A percentile compares a stretch with the other conserved stretches of the same genome.
Conservation (phyloP, 2,888 invertebrate species). For the Neoitamus cyanurus region DNA sequence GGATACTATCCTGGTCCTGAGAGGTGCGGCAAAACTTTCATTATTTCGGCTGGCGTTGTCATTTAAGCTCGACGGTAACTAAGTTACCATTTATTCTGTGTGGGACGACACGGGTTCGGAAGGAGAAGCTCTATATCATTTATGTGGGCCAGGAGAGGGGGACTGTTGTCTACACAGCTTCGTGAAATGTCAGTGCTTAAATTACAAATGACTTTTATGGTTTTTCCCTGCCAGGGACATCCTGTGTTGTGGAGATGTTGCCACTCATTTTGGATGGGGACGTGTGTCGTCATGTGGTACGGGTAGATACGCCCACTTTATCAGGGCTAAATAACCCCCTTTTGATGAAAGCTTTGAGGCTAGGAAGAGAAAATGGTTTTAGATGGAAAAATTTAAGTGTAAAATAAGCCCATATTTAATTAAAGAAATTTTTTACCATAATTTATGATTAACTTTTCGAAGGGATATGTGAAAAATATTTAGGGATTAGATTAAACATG, state of each 20-base stretch:
- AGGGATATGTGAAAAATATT: neutral
- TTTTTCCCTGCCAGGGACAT: neutral
- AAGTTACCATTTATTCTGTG: conserved; percentile 9
- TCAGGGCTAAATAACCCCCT: neutral
- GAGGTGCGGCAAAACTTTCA: conserved; percentile 4
- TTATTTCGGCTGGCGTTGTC: conserved; percentile 2
- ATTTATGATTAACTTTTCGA: neutral
- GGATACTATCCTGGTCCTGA: neutral
- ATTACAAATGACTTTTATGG: conserved; percentile 21
- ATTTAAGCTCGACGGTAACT: conserved; percentile 2
- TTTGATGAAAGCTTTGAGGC: neutral
- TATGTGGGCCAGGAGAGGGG: neutral
- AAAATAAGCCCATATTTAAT: neutral
- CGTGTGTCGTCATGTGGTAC: neutral
- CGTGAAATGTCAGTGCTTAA: conserved; percentile 8
- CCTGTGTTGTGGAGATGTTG: neutral
- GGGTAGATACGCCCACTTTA: neutral
- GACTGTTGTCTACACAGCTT: neutral
- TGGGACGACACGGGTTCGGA: neutral
- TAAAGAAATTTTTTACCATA: neutral
- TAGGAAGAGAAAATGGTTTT: neutral
- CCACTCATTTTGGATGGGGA: neutral
- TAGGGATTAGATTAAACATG: neutral
- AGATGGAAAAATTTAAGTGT: neutral
- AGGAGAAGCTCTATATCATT: neutral